phyloP scores from a whole-genome alignment of 1,140 invertebrate genomes.

The Drosophila suzukii region DNA sequence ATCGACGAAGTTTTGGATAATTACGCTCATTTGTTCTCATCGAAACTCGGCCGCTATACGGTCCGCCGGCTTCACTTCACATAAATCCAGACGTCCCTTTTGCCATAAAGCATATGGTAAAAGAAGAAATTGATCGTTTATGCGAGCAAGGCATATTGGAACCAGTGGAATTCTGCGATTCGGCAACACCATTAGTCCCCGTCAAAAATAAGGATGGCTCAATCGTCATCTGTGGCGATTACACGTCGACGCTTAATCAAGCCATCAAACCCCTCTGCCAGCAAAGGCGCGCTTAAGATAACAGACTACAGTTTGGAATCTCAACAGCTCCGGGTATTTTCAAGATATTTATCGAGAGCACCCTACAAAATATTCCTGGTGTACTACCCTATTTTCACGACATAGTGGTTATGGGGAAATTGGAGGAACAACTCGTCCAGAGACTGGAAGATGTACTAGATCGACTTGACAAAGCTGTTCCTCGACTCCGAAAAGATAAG shows the following conservation, averaged over 20 bases:
- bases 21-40: background rate
- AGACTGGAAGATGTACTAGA: too few species aligned
- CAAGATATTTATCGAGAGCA: background rate
- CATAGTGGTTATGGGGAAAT: too few species aligned
- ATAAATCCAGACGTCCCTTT: background rate
- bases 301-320: background rate
- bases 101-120: background rate
- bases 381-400: too few species aligned
- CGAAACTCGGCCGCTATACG: background rate
- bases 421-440: too few species aligned
- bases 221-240: too few species aligned
- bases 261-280: conserved; percentile 6
- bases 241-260: background rate
- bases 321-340: background rate
- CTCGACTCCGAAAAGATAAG: too few species aligned
- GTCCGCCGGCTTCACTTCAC: background rate
- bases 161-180: too few species aligned
- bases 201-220: too few species aligned
- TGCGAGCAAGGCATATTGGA: too few species aligned
- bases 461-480: too few species aligned
- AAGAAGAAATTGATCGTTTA: background rate
- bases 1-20: background rate
- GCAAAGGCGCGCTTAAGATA: background rate
- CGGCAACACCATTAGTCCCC: too few species aligned
- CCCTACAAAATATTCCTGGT: background rate